Conservation (phyloP, 1,140 invertebrate genomes). For the Phymastichus coffea region DNA sequence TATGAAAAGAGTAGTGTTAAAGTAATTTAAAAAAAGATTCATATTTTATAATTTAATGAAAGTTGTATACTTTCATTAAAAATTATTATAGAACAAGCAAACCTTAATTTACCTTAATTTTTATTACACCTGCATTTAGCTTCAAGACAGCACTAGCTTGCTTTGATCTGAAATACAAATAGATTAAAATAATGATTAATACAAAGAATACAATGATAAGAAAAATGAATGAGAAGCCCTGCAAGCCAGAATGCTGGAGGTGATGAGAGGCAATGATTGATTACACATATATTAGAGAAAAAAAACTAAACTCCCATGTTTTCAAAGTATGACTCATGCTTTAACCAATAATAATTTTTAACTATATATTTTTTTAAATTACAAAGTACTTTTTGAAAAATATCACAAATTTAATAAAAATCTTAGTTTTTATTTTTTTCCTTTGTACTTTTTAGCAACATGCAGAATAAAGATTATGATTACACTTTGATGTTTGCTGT, state of each 20-base stretch:
- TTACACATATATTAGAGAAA: slow-evolving; percentile 27
- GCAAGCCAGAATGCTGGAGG: slow-evolving; percentile 36
- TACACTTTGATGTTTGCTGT: too few species aligned
- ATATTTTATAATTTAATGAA: too few species aligned
- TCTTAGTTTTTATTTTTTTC: too few species aligned
- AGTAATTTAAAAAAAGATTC: too few species aligned
- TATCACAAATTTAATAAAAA: too few species aligned
- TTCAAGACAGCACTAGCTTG: slow-evolving; percentile 25
- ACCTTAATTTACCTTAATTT: slow-evolving; percentile 35
- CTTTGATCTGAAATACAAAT: slow-evolving; percentile 39
- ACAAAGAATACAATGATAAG: background rate
- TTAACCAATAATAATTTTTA: slow-evolving; percentile 1
- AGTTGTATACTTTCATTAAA: background rate
- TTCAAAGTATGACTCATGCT: slow-evolving; percentile 6
- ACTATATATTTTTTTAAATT: background rate
- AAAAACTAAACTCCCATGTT: slow-evolving; percentile 13
- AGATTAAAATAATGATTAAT: slow-evolving; percentile 20
- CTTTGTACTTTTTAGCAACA: too few species aligned
- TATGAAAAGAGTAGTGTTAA: too few species aligned
- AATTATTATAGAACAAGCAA: background rate
- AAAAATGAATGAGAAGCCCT: slow-evolving; percentile 20
- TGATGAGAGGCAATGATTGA: slow-evolving; percentile 44
- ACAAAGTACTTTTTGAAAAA: background rate
- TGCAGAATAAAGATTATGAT: too few species aligned
- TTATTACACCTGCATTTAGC: slow-evolving; percentile 19